These are phyloP conservation scores for Ptilodon capucinus DNA, from an alignment of 2,888 invertebrate genomes.

Conservation along the genomic window DNA sequence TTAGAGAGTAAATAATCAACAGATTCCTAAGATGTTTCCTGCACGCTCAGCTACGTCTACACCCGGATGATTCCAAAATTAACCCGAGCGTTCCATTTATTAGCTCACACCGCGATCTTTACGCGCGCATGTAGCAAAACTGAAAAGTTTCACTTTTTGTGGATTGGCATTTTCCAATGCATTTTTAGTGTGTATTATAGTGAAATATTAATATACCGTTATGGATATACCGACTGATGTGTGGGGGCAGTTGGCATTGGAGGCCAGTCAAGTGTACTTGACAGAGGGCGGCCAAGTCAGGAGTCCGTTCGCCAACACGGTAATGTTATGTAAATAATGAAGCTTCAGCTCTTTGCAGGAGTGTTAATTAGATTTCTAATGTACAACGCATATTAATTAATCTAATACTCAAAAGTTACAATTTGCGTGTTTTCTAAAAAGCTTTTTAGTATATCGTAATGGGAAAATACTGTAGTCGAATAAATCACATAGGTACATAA, in stretches of 20 bases:
- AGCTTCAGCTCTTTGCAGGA: neutral
- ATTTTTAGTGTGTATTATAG: conserved; percentile 41
- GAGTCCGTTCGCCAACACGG: conserved; percentile 93
- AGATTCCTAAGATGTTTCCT: conserved; percentile 52
- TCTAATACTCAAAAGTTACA: neutral
- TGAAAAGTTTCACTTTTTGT: conserved; percentile 28
- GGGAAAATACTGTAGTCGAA: neutral
- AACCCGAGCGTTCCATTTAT: conserved; percentile 70
- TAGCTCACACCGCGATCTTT: conserved; percentile 54
- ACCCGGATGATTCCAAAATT: conserved; percentile 79
- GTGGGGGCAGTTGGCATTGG: conserved; percentile 94
- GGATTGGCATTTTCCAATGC: conserved; percentile 35
- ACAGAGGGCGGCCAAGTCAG: conserved; percentile 90
- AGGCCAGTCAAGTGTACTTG: conserved; percentile 93
- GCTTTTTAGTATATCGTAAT: neutral
- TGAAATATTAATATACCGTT: conserved; percentile 30
- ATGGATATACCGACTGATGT: conserved; percentile 91
- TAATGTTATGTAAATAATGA: conserved; percentile 70
- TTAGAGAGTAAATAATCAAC: conserved; percentile 37
- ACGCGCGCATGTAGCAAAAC: conserved; percentile 60
- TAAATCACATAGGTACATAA: neutral
- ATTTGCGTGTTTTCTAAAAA: neutral
- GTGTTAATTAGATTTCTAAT: neutral
- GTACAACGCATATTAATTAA: neutral
- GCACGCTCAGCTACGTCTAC: conserved; percentile 39